phyloP scores from a whole-genome alignment of 2,888 invertebrate genomes.

The Azorinus chamasolen region DNA sequence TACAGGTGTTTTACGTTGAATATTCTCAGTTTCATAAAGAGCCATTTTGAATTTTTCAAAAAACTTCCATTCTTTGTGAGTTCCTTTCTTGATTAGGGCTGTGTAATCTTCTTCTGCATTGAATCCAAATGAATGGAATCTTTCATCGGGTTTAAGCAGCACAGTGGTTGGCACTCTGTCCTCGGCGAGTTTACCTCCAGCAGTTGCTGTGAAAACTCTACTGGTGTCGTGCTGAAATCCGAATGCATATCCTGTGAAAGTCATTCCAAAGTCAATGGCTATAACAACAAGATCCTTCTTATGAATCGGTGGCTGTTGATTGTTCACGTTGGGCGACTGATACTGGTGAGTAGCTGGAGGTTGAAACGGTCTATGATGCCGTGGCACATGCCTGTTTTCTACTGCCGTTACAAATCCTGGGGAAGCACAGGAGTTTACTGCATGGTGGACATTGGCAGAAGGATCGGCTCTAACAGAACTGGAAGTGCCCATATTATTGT shows the following conservation, averaged over 20 bases:
- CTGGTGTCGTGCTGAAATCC: conserved; percentile 19
- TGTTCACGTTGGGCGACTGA: no score
- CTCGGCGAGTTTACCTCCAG: conserved; percentile 18
- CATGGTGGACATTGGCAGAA: no score
- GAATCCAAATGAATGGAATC: conserved; percentile 36
- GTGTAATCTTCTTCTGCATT: conserved; percentile 47
- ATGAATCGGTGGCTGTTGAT: no score
- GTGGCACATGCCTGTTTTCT: no score
- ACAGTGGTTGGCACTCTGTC: conserved; percentile 43
- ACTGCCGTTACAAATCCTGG: no score
- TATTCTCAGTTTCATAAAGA: conserved; percentile 19
- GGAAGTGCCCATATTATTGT: no score
- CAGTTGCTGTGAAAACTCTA: conserved; percentile 22
- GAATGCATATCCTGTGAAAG: conserved; percentile 42
- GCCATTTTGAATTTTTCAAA: conserved; percentile 50
- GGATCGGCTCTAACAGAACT: no score
- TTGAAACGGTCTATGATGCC: no score
- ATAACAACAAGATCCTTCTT: conserved; percentile 21
- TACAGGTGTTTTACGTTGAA: conserved; percentile 18
- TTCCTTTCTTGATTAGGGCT: conserved; percentile 15
- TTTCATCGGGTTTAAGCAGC: conserved; percentile 20
- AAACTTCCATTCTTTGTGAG: conserved; percentile 39
- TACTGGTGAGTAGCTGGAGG: no score
- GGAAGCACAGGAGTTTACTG: no score
- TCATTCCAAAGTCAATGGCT: conserved; percentile 45